Conservation (phyloP, 2,797 vertebrate species). For the Danio albolineatus region DNA sequence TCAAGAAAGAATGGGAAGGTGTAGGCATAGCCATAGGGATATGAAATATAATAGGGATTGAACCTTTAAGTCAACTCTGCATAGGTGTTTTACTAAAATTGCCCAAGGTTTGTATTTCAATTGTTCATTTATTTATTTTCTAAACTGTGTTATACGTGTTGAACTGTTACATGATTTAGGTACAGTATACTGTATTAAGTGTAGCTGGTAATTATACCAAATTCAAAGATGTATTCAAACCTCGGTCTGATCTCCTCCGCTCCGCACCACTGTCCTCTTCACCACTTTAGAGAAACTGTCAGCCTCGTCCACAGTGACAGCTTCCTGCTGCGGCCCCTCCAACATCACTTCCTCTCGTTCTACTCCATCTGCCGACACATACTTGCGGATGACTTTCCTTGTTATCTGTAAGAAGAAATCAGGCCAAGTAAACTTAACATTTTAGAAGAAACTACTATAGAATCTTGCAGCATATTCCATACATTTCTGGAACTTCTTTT, state of each 20-base stretch:
- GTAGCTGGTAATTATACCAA: too few relatives aligned
- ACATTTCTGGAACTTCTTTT: too few relatives aligned
- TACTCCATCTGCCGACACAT: slow-evolving; percentile 84
- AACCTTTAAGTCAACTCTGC: too few relatives aligned
- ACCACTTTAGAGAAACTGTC: slow-evolving; percentile 90
- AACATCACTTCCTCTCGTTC: slow-evolving; percentile 87
- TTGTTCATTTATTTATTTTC: too few relatives aligned
- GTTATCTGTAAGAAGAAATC: slow-evolving; percentile 82
- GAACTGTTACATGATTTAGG: too few relatives aligned
- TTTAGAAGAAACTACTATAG: not conserved
- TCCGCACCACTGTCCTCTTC: slow-evolving; percentile 90
- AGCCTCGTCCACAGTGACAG: slow-evolving; percentile 82
- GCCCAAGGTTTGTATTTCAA: too few relatives aligned
- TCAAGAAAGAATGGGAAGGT: too few relatives aligned
- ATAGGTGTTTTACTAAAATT: too few relatives aligned
- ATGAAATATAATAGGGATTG: too few relatives aligned
- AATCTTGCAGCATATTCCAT: not conserved
- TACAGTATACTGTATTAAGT: too few relatives aligned
- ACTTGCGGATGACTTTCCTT: slow-evolving; percentile 90
- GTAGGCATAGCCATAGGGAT: too few relatives aligned
- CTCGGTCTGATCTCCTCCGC: slow-evolving; percentile 85
- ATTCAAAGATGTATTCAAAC: slow-evolving; percentile 67
- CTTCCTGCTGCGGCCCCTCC: slow-evolving; percentile 84
- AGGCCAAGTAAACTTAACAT: not conserved
- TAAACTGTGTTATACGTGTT: too few relatives aligned